phyloP scores from a whole-genome alignment of 1,140 invertebrate species.

The Drosophila pruinosa region DNA sequence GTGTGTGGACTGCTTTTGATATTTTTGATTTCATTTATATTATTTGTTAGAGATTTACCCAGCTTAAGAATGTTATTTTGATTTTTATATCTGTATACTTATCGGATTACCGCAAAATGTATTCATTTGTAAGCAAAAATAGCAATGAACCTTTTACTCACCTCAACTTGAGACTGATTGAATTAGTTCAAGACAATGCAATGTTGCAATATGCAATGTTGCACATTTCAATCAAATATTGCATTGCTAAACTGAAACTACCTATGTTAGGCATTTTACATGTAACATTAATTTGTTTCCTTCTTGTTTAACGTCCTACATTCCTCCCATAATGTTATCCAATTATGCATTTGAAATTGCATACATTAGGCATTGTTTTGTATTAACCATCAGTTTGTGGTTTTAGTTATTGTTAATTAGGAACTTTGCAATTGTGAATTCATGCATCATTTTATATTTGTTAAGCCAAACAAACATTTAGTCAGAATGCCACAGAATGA shows the following conservation, averaged over 20 bases:
- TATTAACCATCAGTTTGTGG: neutral
- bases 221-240: no score
- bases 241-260: no score
- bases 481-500: neutral
- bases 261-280: neutral
- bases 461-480: slow-evolving; percentile 2
- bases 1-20: neutral
- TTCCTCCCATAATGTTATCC: neutral
- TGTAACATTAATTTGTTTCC: slow-evolving; percentile 6
- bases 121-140: no score
- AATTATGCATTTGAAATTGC: neutral
- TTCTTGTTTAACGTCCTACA: neutral
- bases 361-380: neutral
- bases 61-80: no score
- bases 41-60: no score
- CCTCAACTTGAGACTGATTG: no score
- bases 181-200: no score
- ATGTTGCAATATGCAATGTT: no score
- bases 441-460: neutral
- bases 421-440: neutral
- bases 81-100: no score
- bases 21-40: neutral
- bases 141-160: no score
- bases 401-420: slow-evolving; percentile 14
- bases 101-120: no score